Percentiles rank a stretch among this genome's conserved stretches.
Evolutionary conservation across 2,113 vertebrate genomes (phyloP).

Genomic region (Boleophthalmus pectinirostris): DNA sequence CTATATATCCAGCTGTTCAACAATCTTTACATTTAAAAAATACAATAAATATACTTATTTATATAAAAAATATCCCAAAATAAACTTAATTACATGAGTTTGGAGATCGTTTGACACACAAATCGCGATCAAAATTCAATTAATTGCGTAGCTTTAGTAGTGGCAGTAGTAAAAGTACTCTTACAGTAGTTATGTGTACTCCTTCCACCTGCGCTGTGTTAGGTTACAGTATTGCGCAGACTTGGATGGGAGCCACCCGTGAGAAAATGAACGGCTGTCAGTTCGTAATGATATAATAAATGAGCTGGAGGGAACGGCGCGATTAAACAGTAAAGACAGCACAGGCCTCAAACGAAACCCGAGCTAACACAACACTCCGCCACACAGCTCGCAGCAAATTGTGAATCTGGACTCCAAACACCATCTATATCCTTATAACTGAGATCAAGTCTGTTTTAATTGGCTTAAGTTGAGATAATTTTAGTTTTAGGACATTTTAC

Average conservation of each 20-base stretch:
- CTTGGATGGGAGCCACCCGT: conserved; percentile 4
- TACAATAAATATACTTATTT: too few species aligned
- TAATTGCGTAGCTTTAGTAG: too few species aligned
- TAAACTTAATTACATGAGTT: too few species aligned
- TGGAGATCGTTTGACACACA: too few species aligned
- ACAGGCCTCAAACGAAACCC: conserved; percentile 28
- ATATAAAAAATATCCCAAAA: too few species aligned
- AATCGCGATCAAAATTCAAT: too few species aligned
- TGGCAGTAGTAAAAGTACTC: not conserved
- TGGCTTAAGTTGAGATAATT: not conserved
- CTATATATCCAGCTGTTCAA: too few species aligned
- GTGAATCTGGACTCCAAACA: not conserved
- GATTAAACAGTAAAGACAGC: conserved; percentile 34
- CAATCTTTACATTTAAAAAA: too few species aligned
- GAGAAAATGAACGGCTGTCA: conserved; percentile 20
- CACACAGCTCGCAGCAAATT: conserved; percentile 19
- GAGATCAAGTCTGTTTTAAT: not conserved
- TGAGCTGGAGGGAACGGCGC: conserved; percentile 16
- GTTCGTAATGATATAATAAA: conserved; percentile 37
- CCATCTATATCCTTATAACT: not conserved
- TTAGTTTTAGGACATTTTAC: not conserved
- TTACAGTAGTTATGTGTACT: not conserved
- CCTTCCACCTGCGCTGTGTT: not conserved
- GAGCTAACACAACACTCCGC: conserved; percentile 37
- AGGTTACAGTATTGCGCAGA: not conserved